Base-by-base conservation (phyloP, 2,797 vertebrate genomes). In the Dryobates pubescens region DNA sequence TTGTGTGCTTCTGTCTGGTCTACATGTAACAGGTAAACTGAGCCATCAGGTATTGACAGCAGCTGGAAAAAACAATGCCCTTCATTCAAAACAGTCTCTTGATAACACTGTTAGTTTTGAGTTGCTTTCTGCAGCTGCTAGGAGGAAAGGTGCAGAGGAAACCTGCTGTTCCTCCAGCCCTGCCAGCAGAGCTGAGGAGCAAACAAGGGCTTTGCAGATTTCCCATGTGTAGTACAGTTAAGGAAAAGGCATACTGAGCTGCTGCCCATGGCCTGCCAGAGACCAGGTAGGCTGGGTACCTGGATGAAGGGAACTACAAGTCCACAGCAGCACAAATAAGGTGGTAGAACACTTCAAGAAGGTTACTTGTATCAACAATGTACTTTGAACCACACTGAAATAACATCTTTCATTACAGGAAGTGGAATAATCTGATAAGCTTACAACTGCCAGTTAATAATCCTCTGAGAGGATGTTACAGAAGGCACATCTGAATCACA, bases 401-500 rank as follows among this genome's bases (percentile, higher is more conserved):
- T 32, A 17, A 23, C 27, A 27, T 51, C 5, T 43, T 88, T 65
- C 27, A 13, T 64, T 58, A 59, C 19, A 68, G 57, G 41, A 78
- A 83, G 36, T 13, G 41, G 23, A 86, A 57, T 59, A 63, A 79
- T 76, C 32, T 64, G 62, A 7, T 68, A 49, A 78, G 4, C 7
- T 59, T 83, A 58, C 26, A 61, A 36, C 59, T 92, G 53, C 27
- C 53, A 43, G n/a, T 72, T 88, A 56, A 30, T 45, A 71, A 0
- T 75, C 17, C 13, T 76, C n/a, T 38, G 8, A 36, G 26, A 57
- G 10, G 26, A 65, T 5, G 3, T 54, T 45, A 51, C 70, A 72
- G 65, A 81, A 65, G 10, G n/a, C 51, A 92, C 89, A 86, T 65
- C 59, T 67, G 56, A 91, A 91, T 63, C 20, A 34, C 5, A 6